Percentiles rank a stretch among this genome's conserved stretches.
These are phyloP conservation scores for Mesocentrotus franciscanus DNA, from an alignment of 53 echinoderm and acorn worm genomes.

Conservation along the genomic window DNA sequence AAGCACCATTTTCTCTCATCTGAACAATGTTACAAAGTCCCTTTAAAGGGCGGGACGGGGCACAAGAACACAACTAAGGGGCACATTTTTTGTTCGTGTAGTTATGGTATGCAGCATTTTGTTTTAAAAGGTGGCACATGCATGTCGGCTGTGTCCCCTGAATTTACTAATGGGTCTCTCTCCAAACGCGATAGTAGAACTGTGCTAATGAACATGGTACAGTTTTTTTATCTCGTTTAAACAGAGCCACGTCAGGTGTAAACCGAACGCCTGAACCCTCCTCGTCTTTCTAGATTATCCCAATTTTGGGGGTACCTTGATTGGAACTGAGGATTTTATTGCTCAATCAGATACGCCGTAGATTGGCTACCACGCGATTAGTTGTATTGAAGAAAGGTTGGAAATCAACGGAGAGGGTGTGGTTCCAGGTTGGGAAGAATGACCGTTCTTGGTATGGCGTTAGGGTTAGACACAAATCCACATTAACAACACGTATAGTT, in stretches of 20 bases:
- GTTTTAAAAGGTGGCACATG: too few relatives aligned
- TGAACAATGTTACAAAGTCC: too few relatives aligned
- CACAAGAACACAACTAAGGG: background rate
- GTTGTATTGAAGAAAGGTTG: background rate
- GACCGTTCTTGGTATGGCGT: background rate
- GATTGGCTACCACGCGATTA: background rate
- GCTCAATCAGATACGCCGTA: background rate
- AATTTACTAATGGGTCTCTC: background rate
- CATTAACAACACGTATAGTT: background rate
- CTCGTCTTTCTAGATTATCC: conserved; percentile 11
- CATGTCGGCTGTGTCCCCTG: background rate
- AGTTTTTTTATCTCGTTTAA: background rate
- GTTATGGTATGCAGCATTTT: too few relatives aligned
- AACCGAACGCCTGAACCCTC: background rate
- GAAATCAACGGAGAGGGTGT: background rate
- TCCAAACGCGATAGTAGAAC: background rate
- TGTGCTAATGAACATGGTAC: background rate
- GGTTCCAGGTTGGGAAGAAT: background rate
- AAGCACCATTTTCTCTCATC: too few relatives aligned
- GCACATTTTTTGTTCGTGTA: background rate
- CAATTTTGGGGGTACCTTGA: background rate
- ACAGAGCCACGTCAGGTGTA: background rate
- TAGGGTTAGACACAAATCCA: background rate
- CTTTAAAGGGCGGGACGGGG: too few relatives aligned
- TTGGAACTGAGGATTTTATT: background rate